Base-by-base conservation (phyloP, 2,888 invertebrate species). In the Caenorhabditis becei region DNA sequence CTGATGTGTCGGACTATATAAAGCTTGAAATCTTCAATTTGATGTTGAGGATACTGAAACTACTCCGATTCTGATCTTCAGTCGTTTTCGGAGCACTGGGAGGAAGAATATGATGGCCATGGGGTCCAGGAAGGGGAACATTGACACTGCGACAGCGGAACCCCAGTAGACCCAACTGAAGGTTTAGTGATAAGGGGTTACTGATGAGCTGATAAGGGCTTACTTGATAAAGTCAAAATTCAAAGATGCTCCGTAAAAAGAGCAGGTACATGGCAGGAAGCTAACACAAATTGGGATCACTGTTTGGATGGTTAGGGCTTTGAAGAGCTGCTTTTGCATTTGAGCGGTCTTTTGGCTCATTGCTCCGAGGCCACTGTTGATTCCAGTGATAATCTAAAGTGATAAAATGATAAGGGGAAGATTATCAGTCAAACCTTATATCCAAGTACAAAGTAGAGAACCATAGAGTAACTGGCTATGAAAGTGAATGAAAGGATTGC, bases 251-350 rank as follows among this genome's bases (percentile, higher is more conserved):
- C 69, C 69, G 51, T 70, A 70, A n/a, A 70, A 70, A 37, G 35
- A 47, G 23, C 49, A 23, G 0, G 69, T 49, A 20, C 69, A 70
- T 7, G 69, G 69, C 49, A 70, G 44, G 58, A 70, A 70, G 24
- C 69, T 70, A 37, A 70, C 69, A 14, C 69, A 70, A 49, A 70
- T 59, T 32, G 69, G 69, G 28, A 59, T 70, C 49, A 70, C 49
- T 51, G 69, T 70, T 18, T 70, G 69, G 37, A 70, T 61, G 24
- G 69, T 28, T 7, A 70, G 24, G 24, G 69, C 59, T 35, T 59
- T 70, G 49, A 70, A 59, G 4, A 70, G 69, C 24, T 69, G 69
- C 24, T 69, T 69, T 49, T 69, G 69, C 69, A 69, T 69, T 16
- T 58, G 69, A 23, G 69, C 49, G 0, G 69, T 69, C 23, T 58